phyloP scores from a whole-genome alignment of 2,797 vertebrate genomes.

The Leptatherina wallacei region DNA sequence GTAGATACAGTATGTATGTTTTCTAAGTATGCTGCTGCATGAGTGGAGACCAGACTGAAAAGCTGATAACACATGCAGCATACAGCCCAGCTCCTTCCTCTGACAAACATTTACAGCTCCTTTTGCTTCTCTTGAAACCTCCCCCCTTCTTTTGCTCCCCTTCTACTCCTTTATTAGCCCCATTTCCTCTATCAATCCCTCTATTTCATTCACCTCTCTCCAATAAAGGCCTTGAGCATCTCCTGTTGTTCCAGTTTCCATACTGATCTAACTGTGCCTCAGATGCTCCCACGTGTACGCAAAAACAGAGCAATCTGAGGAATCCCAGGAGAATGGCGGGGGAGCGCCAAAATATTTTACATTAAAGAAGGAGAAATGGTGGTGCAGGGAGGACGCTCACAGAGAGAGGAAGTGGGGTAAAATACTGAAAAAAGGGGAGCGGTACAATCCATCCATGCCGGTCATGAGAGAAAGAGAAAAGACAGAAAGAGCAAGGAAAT shows the following conservation, averaged over 20 bases:
- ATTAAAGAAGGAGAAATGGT: conserved; percentile 16
- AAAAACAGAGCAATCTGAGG: conserved; percentile 47
- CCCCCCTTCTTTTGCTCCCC: conserved; percentile 32
- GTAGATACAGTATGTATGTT: conserved; percentile 20
- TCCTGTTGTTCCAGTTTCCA: conserved; percentile 32
- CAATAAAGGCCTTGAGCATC: conserved; percentile 19
- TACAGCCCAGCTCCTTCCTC: conserved; percentile 56
- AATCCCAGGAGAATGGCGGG: conserved; percentile 27
- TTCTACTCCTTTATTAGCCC: conserved; percentile 21
- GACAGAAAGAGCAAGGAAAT: conserved; percentile 35
- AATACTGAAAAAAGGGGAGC: conserved; percentile 51
- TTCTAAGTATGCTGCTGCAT: conserved; percentile 42
- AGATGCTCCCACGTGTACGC: conserved; percentile 35
- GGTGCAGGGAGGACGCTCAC: conserved; percentile 44
- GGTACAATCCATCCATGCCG: conserved; percentile 78
- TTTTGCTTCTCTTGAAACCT: conserved; percentile 36
- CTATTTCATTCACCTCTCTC: conserved; percentile 15
- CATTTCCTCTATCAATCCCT: conserved; percentile 8
- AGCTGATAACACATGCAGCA: conserved; percentile 67
- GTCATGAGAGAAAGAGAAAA: conserved; percentile 66
- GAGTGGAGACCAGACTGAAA: conserved; percentile 44
- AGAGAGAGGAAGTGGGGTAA: conserved; percentile 51
- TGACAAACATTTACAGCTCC: conserved; percentile 20
- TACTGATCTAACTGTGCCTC: conserved; percentile 38
- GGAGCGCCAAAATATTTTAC: conserved; percentile 38